Base-by-base conservation (phyloP, 1,140 invertebrate genomes). In the Cryptotermes secundus region DNA sequence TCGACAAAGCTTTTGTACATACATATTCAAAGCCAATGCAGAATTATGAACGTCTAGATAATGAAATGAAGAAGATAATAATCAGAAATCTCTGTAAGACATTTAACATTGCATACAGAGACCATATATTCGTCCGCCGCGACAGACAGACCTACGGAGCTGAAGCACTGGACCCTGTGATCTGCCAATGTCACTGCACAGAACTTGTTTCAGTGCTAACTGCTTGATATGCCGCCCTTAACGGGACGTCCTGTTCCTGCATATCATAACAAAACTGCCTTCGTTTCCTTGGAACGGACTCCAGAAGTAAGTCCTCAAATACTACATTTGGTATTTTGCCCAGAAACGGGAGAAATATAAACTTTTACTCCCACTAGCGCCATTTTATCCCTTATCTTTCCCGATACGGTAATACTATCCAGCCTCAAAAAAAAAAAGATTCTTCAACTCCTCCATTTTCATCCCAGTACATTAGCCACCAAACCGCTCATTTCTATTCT, bases 401-500 rank as follows among this genome's bases (percentile, higher is more conserved):
- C 59, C 59, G n/a, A 72, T 72, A 26, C 59, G n/a, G 59, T 72
- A 72, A 72, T n/a, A 31, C 31, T n/a, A 72, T n/a, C 59, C 59
- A 31, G 9, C 59, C 26, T n/a, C 26, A 26, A 72, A 26, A 72
- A 12, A 72, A 12, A 7, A 49, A 65, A 26, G 26, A n/a, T 72
- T n/a, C 59, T 31, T 72, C 59, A 72, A 9, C 59, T n/a, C 59
- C n/a, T n/a, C 14, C 59, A 72, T 72, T 72, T 72, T 72, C n/a
- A 72, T 72, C 59, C 59, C 59, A 72, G 59, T 72, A 72, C 59
- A 72, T 72, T 72, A 72, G n/a, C 59, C 59, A 72, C 59, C 59
- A 72, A 72, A 72, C 59, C 31, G 59, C n/a, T 72, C 59, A 72
- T 72, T 72, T 72, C 59, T 72, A 72, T 72, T 72, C 59, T 31